Evolutionary conservation across 2,113 vertebrate genomes (phyloP).

Genomic region (Zosterops japonicus): DNA sequence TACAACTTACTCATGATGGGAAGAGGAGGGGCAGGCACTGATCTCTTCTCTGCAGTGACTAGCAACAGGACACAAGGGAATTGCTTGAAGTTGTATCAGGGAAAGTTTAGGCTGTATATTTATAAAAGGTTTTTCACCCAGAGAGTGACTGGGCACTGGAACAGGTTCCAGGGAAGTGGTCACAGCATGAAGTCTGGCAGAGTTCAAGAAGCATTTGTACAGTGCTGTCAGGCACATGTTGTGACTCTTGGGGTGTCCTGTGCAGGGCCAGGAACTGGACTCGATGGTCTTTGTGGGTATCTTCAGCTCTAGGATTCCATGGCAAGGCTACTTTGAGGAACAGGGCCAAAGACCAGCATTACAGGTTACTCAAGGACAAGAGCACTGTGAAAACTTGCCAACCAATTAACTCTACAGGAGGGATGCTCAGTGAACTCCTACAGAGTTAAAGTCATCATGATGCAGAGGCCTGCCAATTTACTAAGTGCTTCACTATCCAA

Average conservation of each 20-base stretch:
- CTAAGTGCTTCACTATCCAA: background rate
- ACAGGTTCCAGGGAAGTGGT: background rate
- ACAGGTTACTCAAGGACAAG: background rate
- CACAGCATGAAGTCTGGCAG: background rate
- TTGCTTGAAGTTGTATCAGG: background rate
- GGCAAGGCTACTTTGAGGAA: background rate
- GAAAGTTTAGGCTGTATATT: background rate
- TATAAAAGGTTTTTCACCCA: background rate
- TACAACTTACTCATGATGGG: rapidly evolving
- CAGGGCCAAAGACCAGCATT: background rate
- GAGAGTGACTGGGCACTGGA: rapidly evolving
- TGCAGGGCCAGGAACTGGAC: too few relatives aligned
- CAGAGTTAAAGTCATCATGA: background rate
- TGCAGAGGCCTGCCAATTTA: background rate
- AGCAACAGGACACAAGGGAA: background rate
- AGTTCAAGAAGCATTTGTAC: background rate
- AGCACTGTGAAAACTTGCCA: background rate
- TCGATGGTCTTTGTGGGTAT: rapidly evolving
- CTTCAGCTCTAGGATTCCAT: background rate
- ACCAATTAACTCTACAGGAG: background rate
- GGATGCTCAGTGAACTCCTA: background rate
- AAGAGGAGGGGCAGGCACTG: background rate
- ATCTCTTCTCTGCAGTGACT: background rate
- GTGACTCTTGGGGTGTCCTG: background rate
- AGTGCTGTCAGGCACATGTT: background rate